These are phyloP conservation scores for Porites lobata DNA, from an alignment of 92 coral and sea anemone genomes.

Conservation along the genomic window DNA sequence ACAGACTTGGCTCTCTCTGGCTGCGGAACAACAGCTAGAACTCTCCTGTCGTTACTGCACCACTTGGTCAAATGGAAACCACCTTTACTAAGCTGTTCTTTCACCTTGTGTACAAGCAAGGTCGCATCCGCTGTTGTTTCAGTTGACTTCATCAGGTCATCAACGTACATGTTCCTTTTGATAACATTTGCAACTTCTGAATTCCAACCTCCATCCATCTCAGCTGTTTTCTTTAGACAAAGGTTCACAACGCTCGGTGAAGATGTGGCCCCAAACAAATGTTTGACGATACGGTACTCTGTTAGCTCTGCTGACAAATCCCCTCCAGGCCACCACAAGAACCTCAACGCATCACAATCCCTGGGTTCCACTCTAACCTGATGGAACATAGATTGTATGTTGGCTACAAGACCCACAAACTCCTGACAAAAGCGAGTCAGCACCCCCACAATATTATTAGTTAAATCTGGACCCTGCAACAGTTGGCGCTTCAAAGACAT, in stretches of 20 bases:
- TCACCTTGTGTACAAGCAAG: no score
- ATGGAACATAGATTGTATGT: slow-evolving; percentile 45
- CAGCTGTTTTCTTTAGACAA: slow-evolving; percentile 53
- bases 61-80: no score
- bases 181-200: slow-evolving; percentile 29
- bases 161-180: slow-evolving; percentile 63
- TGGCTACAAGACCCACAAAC: slow-evolving; percentile 34
- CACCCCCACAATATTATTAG: slow-evolving; percentile 25
- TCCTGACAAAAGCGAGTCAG: slow-evolving; percentile 42
- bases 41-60: no score
- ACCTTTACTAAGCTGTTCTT: no score
- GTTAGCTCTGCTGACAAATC: slow-evolving; percentile 49
- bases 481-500: slow-evolving; percentile 49
- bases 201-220: slow-evolving; percentile 14
- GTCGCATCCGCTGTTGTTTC: neutral
- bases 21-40: slow-evolving; percentile 24
- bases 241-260: slow-evolving; percentile 42
- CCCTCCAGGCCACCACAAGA: slow-evolving; percentile 56
- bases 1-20: slow-evolving; percentile 34
- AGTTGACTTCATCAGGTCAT: slow-evolving; percentile 62
- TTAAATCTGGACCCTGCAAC: no score
- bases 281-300: slow-evolving; percentile 58
- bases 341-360: slow-evolving; percentile 51
- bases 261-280: slow-evolving; percentile 59
- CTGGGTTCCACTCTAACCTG: slow-evolving; percentile 5